Evolutionary conservation across 1,140 invertebrate genomes (phyloP).

Genomic region (Plectrocnemia conspersa): DNA sequence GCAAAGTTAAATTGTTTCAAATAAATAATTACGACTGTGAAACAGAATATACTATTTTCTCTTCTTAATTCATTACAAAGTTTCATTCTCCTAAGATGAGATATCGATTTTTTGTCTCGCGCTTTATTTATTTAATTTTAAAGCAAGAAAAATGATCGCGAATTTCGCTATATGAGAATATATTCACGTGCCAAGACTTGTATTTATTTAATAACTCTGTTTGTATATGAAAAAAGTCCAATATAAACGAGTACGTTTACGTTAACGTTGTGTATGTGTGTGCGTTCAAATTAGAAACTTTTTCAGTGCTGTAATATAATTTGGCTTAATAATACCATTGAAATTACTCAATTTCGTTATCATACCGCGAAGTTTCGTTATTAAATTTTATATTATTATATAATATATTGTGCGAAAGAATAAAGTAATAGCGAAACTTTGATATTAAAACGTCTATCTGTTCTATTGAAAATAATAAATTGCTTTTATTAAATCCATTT

Average conservation of each 20-base stretch:
- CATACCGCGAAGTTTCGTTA: constrained; percentile 25
- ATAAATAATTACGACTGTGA: no score
- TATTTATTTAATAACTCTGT: no score
- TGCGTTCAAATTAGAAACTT: constrained; percentile 13
- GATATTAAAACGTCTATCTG: constrained; percentile 25
- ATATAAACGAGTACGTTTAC: neutral
- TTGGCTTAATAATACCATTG: constrained; percentile 25
- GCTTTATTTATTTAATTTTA: no score
- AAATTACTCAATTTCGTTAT: constrained; percentile 26
- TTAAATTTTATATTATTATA: constrained; percentile 27
- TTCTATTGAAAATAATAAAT: constrained; percentile 28
- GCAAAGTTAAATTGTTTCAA: no score
- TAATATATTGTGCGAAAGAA: constrained; percentile 23
- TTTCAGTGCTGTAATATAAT: constrained; percentile 21
- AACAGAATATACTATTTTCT: no score
- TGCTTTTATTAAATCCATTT: constrained; percentile 26
- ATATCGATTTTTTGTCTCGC: no score
- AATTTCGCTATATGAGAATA: no score
- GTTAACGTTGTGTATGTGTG: neutral
- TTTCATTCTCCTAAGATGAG: no score
- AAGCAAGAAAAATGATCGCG: no score
- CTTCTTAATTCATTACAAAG: no score
- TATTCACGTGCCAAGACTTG: no score
- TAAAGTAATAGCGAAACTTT: constrained; percentile 26
- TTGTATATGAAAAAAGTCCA: no score